Percentiles rank a stretch among this genome's conserved stretches.
phyloP scores from a whole-genome alignment of 2,888 invertebrate species.

The Onthophagus sagittarius region DNA sequence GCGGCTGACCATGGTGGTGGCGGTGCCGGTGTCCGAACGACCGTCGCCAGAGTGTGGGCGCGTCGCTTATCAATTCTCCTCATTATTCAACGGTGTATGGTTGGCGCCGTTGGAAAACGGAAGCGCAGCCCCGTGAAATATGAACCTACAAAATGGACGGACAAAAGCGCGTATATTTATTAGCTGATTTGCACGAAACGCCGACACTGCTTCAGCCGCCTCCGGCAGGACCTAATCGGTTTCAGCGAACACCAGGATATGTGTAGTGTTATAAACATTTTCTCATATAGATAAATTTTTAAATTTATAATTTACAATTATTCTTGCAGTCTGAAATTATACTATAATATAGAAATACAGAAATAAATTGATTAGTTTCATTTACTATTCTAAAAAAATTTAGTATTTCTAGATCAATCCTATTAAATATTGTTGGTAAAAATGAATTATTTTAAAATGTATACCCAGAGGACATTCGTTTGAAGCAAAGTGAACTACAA shows the following conservation, averaged over 20 bases:
- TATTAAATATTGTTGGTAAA: too few species aligned
- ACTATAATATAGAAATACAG: too few species aligned
- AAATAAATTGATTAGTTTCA: too few species aligned
- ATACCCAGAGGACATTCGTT: too few species aligned
- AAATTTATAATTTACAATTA: not conserved
- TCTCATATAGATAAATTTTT: not conserved
- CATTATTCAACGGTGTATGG: slow-evolving; percentile 9
- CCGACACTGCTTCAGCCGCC: not conserved
- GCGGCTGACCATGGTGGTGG: slow-evolving; percentile 4
- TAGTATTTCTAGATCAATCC: too few species aligned
- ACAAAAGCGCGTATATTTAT: slow-evolving; percentile 9
- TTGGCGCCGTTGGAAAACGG: slow-evolving; percentile 1
- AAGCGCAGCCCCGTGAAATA: slow-evolving; percentile 9
- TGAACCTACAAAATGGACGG: slow-evolving; percentile 10
- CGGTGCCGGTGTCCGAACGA: slow-evolving; percentile 5
- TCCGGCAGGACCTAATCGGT: not conserved
- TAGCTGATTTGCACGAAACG: slow-evolving; percentile 1
- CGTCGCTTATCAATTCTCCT: slow-evolving; percentile 18
- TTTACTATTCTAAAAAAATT: too few species aligned
- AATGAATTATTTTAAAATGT: too few species aligned
- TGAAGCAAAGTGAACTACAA: too few species aligned
- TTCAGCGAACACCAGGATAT: not conserved
- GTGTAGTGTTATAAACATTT: not conserved
- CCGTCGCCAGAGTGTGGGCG: slow-evolving; percentile 9
- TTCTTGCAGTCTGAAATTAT: not conserved